Evolutionary conservation across 2,797 vertebrate genomes (phyloP), one percentile per base, ranked within the genome.

Genomic region (Huso huso): DNA sequence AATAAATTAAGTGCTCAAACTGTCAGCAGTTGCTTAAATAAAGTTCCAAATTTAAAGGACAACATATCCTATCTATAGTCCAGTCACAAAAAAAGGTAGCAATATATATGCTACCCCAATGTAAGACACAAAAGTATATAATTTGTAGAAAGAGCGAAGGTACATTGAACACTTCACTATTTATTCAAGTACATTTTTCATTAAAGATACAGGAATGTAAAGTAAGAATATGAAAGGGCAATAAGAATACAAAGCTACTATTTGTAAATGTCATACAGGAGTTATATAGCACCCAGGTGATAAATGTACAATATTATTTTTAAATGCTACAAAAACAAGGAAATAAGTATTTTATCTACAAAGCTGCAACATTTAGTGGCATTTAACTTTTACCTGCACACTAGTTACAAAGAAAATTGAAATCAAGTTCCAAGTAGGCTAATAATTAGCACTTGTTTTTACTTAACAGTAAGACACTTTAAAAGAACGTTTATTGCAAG

Each of bases 111-210:
- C 23, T 37, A 37, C 23, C 23, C 23, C 23, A 37, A 37, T 37
- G 23, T 37, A 37, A 37, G 23, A 37, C 52, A 55, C 52, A 7
- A 12, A 8, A 53, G 8, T 53, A 12, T 8, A 53, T 8, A 53
- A 53, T 53, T 8, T 53, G 52, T 53, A 53, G 1, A 12, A 53
- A 9, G n/a, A 55, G n/a, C 2, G n/a, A 55, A 55, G 9, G n/a
- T 55, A n/a, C 52, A 55, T 48, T 68, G 63, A 77, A 84, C 73
- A 67, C 79, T 85, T 88, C 81, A 88, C 77, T 73, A 72, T 90
- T 91, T 88, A 88, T 89, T 91, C 81, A 87, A 86, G 82, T 84
- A 70, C 82, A 82, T 84, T 72, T 82, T 88, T 84, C 84, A 83
- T 81, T 75, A 78, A 73, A 80, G 82, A 78, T 81, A 86, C n/a